Conservation (phyloP, 1,140 invertebrate genomes). For the Drosophila nigromelanica region DNA sequence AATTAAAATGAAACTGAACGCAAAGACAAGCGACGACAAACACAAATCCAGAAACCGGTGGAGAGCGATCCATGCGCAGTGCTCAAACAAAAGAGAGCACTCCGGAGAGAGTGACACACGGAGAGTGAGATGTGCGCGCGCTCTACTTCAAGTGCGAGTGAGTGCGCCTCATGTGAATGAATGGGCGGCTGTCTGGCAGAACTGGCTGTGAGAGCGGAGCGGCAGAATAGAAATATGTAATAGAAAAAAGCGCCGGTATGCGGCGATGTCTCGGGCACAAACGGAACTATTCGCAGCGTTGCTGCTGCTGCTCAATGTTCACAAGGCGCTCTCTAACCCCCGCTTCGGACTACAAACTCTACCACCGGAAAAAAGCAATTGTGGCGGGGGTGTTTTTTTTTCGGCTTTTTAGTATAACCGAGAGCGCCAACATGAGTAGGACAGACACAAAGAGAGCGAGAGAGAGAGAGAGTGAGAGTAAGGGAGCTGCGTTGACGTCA, state of each 20-base stretch:
- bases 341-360: slow-evolving; percentile 29
- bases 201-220: slow-evolving; percentile 25
- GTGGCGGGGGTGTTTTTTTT: slow-evolving; percentile 65
- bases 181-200: slow-evolving; percentile 51
- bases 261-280: slow-evolving; percentile 30
- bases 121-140: slow-evolving; percentile 4
- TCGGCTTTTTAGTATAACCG: slow-evolving; percentile 16
- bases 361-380: slow-evolving; percentile 54
- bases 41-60: slow-evolving; percentile 61
- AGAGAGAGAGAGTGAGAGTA: slow-evolving; percentile 20
- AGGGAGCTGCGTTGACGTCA: slow-evolving; percentile 51
- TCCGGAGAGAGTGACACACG: slow-evolving; percentile 27
- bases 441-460: slow-evolving; percentile 15
- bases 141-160: slow-evolving; percentile 13
- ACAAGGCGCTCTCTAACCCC: slow-evolving; percentile 34
- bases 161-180: slow-evolving; percentile 52
- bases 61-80: slow-evolving; percentile 41
- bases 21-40: slow-evolving; percentile 45
- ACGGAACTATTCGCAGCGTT: slow-evolving; percentile 29
- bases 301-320: slow-evolving; percentile 26
- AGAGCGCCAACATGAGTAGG: slow-evolving; percentile 28
- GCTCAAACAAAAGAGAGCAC: slow-evolving; percentile 21
- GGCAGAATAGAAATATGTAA: slow-evolving; percentile 50
- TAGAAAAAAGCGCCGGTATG: slow-evolving; percentile 73
- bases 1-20: slow-evolving; percentile 76